These are phyloP conservation scores for Leptopilina syphax DNA, from an alignment of 2,888 invertebrate species.

Conservation along the genomic window DNA sequence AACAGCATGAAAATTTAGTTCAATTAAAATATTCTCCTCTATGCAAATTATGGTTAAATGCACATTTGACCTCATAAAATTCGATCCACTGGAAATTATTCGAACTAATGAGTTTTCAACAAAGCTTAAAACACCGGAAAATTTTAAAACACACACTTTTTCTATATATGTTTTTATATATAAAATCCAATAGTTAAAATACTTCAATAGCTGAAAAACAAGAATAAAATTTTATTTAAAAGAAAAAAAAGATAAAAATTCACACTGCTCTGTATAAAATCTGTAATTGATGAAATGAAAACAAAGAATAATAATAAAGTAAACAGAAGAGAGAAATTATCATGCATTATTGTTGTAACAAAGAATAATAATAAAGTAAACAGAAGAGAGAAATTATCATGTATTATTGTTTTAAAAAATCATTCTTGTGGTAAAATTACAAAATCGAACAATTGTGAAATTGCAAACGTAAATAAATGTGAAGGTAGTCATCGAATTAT, in stretches of 20 bases:
- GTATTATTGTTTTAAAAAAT: not conserved
- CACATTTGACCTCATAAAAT: too few species aligned
- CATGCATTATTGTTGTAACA: not conserved
- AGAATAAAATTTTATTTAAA: too few species aligned
- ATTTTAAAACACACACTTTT: too few species aligned
- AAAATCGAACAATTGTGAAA: slow-evolving; percentile 14
- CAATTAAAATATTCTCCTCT: too few species aligned
- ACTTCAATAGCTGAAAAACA: too few species aligned
- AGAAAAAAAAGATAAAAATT: not conserved
- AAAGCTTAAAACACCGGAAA: too few species aligned
- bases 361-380: not conserved
- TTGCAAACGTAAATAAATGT: slow-evolving; percentile 13
- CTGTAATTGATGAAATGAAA: not conserved
- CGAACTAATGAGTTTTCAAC: too few species aligned
- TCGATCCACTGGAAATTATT: too few species aligned
- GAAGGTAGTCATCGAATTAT: slow-evolving; percentile 12
- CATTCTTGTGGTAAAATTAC: not conserved
- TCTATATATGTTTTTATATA: too few species aligned
- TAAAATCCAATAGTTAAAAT: too few species aligned
- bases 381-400: not conserved
- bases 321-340: slow-evolving; percentile 3
- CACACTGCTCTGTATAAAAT: not conserved
- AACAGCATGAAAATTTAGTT: not conserved
- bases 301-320: too few species aligned
- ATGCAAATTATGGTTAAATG: too few species aligned